Conservation (phyloP, 2,888 invertebrate species). For the Drosophila melanosoma region DNA sequence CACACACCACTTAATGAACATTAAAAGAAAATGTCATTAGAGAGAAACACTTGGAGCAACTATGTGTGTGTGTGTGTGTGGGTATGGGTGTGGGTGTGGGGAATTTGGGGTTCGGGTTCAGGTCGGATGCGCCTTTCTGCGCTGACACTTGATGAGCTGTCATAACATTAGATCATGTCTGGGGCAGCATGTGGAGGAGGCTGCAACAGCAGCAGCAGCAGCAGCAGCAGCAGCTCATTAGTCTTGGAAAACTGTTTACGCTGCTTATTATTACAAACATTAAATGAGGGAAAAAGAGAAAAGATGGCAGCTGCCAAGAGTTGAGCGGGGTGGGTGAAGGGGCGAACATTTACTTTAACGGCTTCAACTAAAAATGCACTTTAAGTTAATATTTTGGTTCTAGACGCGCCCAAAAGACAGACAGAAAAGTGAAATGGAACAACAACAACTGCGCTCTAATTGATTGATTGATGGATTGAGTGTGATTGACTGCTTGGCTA, state of each 20-base stretch:
- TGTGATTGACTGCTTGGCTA: slow-evolving; percentile 53
- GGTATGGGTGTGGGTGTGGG: too few species aligned
- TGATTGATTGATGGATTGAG: slow-evolving; percentile 66
- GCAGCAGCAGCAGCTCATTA: slow-evolving; percentile 63
- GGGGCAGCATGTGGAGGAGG: slow-evolving; percentile 32
- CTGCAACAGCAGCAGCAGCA: slow-evolving; percentile 21
- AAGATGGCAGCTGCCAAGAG: slow-evolving; percentile 21
- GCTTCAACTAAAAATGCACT: slow-evolving; percentile 63
- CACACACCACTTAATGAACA: slow-evolving; percentile 78
- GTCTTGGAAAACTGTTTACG: slow-evolving; percentile 72
- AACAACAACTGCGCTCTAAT: slow-evolving; percentile 45
- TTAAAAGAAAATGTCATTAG: slow-evolving; percentile 80
- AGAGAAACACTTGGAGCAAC: slow-evolving; percentile 26
- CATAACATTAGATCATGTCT: slow-evolving; percentile 83
- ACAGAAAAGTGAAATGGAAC: background rate
- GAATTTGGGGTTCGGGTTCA: slow-evolving; percentile 5
- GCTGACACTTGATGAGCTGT: slow-evolving; percentile 83
- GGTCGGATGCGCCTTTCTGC: slow-evolving; percentile 36
- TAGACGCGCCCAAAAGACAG: background rate
- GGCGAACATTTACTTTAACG: slow-evolving; percentile 48
- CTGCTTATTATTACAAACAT: slow-evolving; percentile 77
- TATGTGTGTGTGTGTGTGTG: background rate
- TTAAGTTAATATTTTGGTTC: slow-evolving; percentile 45
- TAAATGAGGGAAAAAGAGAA: slow-evolving; percentile 34
- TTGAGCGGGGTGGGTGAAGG: background rate